Evolutionary conservation across 1,140 invertebrate species (phyloP).

Genomic region (Calycopis cecrops): DNA sequence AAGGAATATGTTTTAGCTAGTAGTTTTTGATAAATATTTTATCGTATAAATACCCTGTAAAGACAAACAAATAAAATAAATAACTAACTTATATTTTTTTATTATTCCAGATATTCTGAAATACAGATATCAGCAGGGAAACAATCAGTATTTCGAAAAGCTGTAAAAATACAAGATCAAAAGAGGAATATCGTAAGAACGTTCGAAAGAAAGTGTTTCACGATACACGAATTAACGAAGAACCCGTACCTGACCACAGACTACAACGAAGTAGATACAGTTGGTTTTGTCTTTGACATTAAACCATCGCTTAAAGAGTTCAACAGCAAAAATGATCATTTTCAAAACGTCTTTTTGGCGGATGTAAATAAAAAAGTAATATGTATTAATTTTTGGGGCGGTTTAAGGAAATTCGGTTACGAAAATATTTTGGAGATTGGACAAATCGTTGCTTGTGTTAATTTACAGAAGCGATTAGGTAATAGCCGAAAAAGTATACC

Average conservation of each 20-base stretch:
- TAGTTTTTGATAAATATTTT: no score
- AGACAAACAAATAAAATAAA: conserved; percentile 7
- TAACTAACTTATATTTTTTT: conserved; percentile 29
- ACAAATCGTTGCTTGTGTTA: conserved; percentile 76
- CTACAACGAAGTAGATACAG: conserved; percentile 59
- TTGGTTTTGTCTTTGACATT: conserved; percentile 49
- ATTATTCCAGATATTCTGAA: conserved; percentile 70
- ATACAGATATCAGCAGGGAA: conserved; percentile 57
- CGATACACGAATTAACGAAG: conserved; percentile 41
- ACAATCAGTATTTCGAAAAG: conserved; percentile 44
- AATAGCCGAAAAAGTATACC: conserved; percentile 51
- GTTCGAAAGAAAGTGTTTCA: conserved; percentile 41
- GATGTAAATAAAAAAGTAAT: conserved; percentile 73
- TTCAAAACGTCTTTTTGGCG: conserved; percentile 70
- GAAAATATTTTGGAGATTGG: conserved; percentile 76
- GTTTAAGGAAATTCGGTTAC: conserved; percentile 76
- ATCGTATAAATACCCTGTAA: no score
- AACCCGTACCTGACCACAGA: conserved; percentile 39
- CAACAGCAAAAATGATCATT: conserved; percentile 37
- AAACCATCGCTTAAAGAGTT: conserved; percentile 45
- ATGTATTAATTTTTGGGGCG: conserved; percentile 79
- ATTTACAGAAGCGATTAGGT: conserved; percentile 76
- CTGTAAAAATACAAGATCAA: conserved; percentile 32
- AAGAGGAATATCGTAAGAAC: conserved; percentile 27
- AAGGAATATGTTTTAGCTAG: no score